Evolutionary conservation across 2,113 vertebrate species (phyloP).

Genomic region (Zonotrichia leucophrys): DNA sequence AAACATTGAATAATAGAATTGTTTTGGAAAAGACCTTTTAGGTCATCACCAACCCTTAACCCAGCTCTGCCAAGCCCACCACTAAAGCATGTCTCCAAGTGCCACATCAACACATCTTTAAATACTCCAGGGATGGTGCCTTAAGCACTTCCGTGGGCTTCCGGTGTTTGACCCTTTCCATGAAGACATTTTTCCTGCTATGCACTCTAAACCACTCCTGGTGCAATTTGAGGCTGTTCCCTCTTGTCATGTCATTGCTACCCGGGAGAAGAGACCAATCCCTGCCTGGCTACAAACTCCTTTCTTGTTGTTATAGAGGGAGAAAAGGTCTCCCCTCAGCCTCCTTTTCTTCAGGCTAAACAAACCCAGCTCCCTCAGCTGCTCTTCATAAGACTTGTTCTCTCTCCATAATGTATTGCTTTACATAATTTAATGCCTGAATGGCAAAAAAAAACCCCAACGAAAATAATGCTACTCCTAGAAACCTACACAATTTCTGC

Average conservation of each 20-base stretch:
- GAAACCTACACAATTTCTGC: background rate
- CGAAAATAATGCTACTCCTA: background rate
- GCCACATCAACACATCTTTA: background rate
- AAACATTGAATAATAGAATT: background rate
- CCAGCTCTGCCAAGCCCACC: background rate
- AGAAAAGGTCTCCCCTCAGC: background rate
- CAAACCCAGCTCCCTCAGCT: background rate
- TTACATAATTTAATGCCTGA: background rate
- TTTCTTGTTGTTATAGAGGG: background rate
- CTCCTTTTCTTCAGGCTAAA: background rate
- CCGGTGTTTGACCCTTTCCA: too few relatives aligned
- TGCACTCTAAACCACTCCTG: background rate
- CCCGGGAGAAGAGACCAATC: background rate
- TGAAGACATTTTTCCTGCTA: background rate
- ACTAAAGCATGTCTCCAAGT: background rate
- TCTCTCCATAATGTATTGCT: background rate
- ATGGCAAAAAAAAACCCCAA: fast-evolving
- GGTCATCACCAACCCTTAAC: background rate
- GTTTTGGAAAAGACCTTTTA: background rate
- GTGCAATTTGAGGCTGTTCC: background rate
- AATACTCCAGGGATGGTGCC: background rate
- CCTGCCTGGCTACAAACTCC: background rate
- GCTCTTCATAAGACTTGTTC: background rate
- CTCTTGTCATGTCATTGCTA: background rate
- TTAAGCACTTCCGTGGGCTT: background rate